Conservation (phyloP, 2,797 vertebrate genomes). For the Nannoperca australis region DNA sequence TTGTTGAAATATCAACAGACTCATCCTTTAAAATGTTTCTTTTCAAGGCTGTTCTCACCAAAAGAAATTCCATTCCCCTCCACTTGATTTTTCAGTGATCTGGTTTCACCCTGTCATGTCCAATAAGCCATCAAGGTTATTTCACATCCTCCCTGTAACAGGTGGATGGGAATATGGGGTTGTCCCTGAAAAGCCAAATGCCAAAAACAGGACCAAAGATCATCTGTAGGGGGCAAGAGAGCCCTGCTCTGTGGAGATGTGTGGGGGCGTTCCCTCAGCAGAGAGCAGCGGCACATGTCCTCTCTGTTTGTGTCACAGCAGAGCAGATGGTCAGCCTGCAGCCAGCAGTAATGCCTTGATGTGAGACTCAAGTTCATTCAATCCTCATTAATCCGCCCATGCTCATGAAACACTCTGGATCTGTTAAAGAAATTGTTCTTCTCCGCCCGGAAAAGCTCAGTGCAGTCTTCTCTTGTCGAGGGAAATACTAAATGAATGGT, state of each 20-base stretch:
- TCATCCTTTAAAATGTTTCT: no score
- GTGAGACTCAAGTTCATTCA: slow-evolving; percentile 73
- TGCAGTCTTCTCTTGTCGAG: slow-evolving; percentile 16
- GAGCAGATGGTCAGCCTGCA: slow-evolving; percentile 84
- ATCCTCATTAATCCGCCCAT: slow-evolving; percentile 69
- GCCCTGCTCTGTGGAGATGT: slow-evolving; percentile 51
- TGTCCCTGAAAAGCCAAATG: slow-evolving; percentile 37
- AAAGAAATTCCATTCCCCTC: no score
- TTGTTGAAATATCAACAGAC: no score
- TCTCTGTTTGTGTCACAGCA: slow-evolving; percentile 78
- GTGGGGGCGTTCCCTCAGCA: slow-evolving; percentile 67
- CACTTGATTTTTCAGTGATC: background rate
- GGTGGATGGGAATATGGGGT: slow-evolving; percentile 30
- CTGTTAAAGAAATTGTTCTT: slow-evolving; percentile 37
- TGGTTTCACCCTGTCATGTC: background rate
- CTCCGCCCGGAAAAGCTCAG: slow-evolving; percentile 4
- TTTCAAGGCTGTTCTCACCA: no score
- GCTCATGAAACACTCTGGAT: slow-evolving; percentile 53
- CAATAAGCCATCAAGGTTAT: background rate
- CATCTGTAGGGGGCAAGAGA: slow-evolving; percentile 63
- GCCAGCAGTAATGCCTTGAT: slow-evolving; percentile 75
- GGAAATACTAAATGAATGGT: slow-evolving; percentile 8
- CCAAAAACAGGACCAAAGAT: slow-evolving; percentile 50
- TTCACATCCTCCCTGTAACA: slow-evolving; percentile 28
- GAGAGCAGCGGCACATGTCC: slow-evolving; percentile 72